Base-by-base conservation (phyloP, 1,140 invertebrate genomes). In the Riptortus pedestris region DNA sequence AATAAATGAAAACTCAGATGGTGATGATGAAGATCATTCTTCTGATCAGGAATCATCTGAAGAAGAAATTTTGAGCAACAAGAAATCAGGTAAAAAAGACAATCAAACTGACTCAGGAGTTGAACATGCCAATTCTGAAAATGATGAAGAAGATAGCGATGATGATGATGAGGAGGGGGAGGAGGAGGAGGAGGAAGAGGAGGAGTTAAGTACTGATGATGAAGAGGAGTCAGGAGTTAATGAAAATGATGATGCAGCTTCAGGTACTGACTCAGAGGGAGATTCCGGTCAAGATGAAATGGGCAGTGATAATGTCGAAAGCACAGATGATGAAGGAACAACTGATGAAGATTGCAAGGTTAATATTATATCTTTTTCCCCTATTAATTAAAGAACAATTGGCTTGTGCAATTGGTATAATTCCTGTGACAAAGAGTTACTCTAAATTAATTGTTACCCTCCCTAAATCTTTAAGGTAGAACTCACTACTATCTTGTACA, bases 291-390 rank as follows among this genome's bases (percentile, higher is more conserved):
- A n/a, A n/a, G n/a, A n/a, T n/a, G n/a, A n/a, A n/a, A n/a, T n/a
- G n/a, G 67, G 62, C 55, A 20, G 26, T 62, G 47, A 67, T n/a
- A 71, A 70, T 68, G 67, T 65, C 26, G 67, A 68, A 59, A 62
- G 62, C 7, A 68, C 70, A 24, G 72, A 75, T 59, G 76, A 76
- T 71, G 71, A 75, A 64, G 75, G 78, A 67, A 72, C 73, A 47
- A 74, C 76, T 51, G 70, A 76, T 48, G 74, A 68, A 33, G 70
- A 71, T 66, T 67, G 66, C 11, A 71, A 70, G 67, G 70, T 71
- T 72, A 76, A 70, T 58, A 71, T 74, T 58, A 16, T 18, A 29
- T 16, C 9, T 12, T 38, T 14, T 43, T 43, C 3, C 4, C 33
- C 18, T 1, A 22, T 33, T 38, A 3, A 60, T 38, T 60, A 20